A percentile compares a stretch with the other conserved stretches of the same genome.
Evolutionary conservation across 2,888 invertebrate genomes (phyloP).

Genomic region (Pollenia amentaria): DNA sequence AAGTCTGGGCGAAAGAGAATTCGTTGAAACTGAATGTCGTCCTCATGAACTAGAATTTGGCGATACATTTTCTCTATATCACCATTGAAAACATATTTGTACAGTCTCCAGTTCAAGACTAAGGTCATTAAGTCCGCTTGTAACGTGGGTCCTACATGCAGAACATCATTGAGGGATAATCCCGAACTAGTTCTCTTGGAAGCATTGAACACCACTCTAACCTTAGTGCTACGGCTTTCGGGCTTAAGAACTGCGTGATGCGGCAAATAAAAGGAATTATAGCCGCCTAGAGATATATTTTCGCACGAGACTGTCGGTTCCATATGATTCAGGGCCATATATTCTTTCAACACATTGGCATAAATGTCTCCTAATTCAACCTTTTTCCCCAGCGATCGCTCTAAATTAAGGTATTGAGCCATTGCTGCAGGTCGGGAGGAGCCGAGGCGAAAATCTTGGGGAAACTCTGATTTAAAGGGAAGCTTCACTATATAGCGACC

Average conservation of each 20-base stretch:
- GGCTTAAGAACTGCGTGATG: slow-evolving; percentile 71
- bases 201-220: slow-evolving; percentile 73
- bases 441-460: background rate
- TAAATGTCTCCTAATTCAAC: background rate
- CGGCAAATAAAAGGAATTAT: slow-evolving; percentile 61
- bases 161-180: slow-evolving; percentile 57
- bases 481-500: background rate
- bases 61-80: slow-evolving; percentile 74
- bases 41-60: slow-evolving; percentile 59
- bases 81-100: slow-evolving; percentile 67
- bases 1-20: slow-evolving; percentile 64
- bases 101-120: slow-evolving; percentile 52
- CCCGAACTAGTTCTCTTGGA: slow-evolving; percentile 57
- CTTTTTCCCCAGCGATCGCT: background rate
- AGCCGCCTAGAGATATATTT: background rate
- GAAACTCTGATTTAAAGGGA: background rate
- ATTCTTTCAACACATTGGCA: background rate
- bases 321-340: background rate
- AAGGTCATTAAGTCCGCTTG: slow-evolving; percentile 62
- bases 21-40: slow-evolving; percentile 63
- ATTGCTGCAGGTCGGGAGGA: slow-evolving; percentile 4
- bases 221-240: slow-evolving; percentile 63
- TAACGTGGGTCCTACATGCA: slow-evolving; percentile 64
- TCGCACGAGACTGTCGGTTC: background rate
- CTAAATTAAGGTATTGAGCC: background rate